Evolutionary conservation across 2,797 vertebrate species (phyloP).

Genomic region (Prunella strophiata): DNA sequence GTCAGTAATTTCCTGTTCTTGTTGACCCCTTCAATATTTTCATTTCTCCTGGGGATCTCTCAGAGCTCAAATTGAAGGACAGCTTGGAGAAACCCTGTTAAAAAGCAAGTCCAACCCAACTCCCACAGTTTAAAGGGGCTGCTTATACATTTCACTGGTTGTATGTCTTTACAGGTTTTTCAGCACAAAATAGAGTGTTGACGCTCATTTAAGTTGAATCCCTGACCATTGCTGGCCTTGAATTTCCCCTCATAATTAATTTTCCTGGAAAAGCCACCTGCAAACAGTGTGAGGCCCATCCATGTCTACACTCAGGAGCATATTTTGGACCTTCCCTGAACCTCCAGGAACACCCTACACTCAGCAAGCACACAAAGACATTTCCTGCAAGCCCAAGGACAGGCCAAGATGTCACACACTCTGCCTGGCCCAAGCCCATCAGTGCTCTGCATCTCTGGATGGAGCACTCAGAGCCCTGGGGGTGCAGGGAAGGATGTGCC

Average conservation of each 20-base stretch:
- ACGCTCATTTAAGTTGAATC: neutral
- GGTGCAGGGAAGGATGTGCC: neutral
- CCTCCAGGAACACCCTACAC: neutral
- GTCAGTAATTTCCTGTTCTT: constrained; percentile 2
- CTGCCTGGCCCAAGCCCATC: neutral
- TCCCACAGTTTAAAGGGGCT: neutral
- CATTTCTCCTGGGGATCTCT: neutral
- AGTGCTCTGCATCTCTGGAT: neutral
- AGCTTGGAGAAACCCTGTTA: neutral
- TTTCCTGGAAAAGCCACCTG: neutral
- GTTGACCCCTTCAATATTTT: neutral
- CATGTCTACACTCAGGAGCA: neutral
- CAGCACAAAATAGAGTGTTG: neutral
- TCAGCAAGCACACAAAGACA: neutral
- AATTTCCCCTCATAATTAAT: neutral
- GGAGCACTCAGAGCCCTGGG: neutral
- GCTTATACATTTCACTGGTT: neutral
- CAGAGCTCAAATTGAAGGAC: neutral
- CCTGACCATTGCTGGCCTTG: neutral
- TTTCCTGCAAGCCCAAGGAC: neutral
- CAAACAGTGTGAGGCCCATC: neutral
- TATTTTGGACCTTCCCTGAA: neutral
- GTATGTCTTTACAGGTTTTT: neutral
- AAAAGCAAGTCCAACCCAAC: neutral
- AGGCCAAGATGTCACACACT: neutral